Base-by-base conservation (phyloP, 2,113 vertebrate genomes). In the Planiliza haematocheilus region DNA sequence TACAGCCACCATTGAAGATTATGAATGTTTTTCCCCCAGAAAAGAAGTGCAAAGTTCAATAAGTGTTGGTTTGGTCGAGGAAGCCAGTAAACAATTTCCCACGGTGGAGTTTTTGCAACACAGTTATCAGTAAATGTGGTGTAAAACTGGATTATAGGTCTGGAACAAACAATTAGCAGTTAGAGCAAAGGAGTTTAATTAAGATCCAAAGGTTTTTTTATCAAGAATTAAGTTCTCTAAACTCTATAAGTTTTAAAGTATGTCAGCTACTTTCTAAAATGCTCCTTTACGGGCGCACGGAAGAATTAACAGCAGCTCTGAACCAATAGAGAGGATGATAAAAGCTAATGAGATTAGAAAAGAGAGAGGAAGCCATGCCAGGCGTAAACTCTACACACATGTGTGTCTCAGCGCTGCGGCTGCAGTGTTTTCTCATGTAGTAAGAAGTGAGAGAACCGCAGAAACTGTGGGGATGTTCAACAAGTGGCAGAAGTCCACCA, bases 401-500 rank as follows among this genome's bases (percentile, higher is more conserved):
- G 38, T 79, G 79, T 77, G 68, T 69, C 57, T 72, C 70, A 53
- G 58, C 0, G 6, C 70, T 79, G 79, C 38, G 61, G 78, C 76
- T 78, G 74, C 78, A 41, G 69, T 87, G 78, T 91, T 82, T 91
- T 91, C 74, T 88, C 83, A 79, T 80, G 65, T 74, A 87, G 77
- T 45, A 14, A 88, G 80, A 85, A 50, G 65, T n/a, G 30, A 38
- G 62, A 52, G 77, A 91, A 91, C 86, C 76, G 20, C 86, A 87
- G 50, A 84, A 89, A 81, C 70, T 58, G 77, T 73, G 87, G 79
- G 87, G 92, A 91, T 92, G 93, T 93, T 93, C 91, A 93, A 93
- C 93, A 93, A 94, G 93, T 94, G 87, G 89, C 86, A 90, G 60
- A 89, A 89, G 88, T 93, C 69, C 81, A 91, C 83, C 86, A 82